Base-by-base conservation (phyloP, 2,113 vertebrate genomes). In the Cololabis saira region DNA sequence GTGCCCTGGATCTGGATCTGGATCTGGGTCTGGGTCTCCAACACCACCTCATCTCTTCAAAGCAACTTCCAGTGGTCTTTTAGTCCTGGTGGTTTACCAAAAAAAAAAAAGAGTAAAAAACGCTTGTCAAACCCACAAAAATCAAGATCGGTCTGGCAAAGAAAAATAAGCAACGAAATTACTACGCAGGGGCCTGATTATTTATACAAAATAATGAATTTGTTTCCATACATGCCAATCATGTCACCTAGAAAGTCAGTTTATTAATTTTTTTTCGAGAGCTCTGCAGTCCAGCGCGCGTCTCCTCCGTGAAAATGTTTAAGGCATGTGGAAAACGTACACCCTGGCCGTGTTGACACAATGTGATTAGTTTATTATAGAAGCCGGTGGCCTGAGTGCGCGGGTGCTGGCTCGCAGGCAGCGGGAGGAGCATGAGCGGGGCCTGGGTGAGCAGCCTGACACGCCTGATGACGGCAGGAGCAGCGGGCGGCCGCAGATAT, bases 341-440 rank as follows among this genome's bases (percentile, higher is more conserved):
- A 91, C 89, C 85, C 81, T 7, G 30, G 18, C 72, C 68, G 19
- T 92, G 92, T 92, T 92, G 91, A 93, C 61, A 88, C 78, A 89
- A 61, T 87, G 65, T 91, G 91, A 93, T 93, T 92, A 89, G 92
- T 93, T 93, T 92, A 92, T 93, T 92, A 85, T 91, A 88, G 82
- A 82, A 92, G 81, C 75, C 55, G 6, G 56, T 68, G 74, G 85
- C 68, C 79, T 75, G 76, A 71, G 73, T 76, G 63, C 56, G 69
- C 71, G 81, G 71, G 15, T 71, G 59, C 85, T 87, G 74, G 88
- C 79, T 85, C 84, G 82, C 76, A 74, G 67, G 85, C 85, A 80
- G 77, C 57, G 78, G 87, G 45, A 43, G 85, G 56, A 72, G 78
- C 73, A 66, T 40, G 56, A 73, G 67, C 22, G 56, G 76, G 67